Evolutionary conservation across 2,113 vertebrate species (phyloP).

Genomic region (Syngnathus floridae): DNA sequence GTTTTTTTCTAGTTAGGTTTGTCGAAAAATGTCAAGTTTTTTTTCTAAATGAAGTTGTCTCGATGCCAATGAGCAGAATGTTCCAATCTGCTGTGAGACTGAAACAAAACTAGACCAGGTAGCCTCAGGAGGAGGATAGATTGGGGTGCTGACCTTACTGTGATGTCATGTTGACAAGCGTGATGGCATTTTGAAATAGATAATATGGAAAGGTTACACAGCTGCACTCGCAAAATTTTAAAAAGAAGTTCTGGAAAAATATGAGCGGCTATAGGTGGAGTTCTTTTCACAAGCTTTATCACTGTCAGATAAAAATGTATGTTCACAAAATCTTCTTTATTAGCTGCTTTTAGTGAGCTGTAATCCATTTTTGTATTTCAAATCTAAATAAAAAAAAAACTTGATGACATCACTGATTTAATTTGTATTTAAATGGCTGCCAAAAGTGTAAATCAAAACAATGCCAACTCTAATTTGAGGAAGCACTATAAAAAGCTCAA

Average conservation of each 20-base stretch:
- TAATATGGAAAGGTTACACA: conserved; percentile 52
- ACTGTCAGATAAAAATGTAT: background rate
- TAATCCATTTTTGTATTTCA: background rate
- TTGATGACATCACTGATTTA: background rate
- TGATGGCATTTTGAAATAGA: conserved; percentile 69
- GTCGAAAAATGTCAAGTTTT: background rate
- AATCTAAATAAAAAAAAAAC: background rate
- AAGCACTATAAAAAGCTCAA: background rate
- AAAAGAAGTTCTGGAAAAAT: conserved; percentile 4
- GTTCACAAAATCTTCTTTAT: background rate
- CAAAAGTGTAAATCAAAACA: background rate
- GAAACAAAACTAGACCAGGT: conserved; percentile 48
- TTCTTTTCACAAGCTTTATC: background rate
- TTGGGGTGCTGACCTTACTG: conserved; percentile 68
- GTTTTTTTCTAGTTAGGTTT: background rate
- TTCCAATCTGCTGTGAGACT: conserved; percentile 58
- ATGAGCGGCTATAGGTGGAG: background rate
- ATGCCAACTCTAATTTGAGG: no score
- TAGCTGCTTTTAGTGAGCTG: background rate
- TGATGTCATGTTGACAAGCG: conserved; percentile 68
- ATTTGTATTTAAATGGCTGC: background rate
- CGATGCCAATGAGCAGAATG: conserved; percentile 32
- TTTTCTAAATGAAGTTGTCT: conserved; percentile 2
- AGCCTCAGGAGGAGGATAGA: conserved; percentile 52
- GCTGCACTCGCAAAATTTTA: conserved; percentile 32